phyloP scores from a whole-genome alignment of 2,888 invertebrate genomes.

The Philaethria dido region DNA sequence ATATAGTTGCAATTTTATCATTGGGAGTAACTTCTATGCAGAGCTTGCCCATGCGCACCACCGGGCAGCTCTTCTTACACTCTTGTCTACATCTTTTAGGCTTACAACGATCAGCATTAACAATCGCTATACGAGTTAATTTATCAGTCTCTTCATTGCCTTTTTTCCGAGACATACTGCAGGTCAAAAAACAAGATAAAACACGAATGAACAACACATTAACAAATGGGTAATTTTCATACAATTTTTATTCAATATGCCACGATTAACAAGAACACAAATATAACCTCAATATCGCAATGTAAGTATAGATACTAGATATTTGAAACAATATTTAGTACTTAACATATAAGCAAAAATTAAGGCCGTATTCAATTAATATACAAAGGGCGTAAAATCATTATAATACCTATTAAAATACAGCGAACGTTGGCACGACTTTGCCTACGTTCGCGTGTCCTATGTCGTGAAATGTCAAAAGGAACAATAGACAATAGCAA shows the following conservation, averaged over 20 bases:
- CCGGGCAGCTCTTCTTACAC: slow-evolving; percentile 99
- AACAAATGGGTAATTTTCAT: slow-evolving; percentile 47
- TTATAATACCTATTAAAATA: slow-evolving; percentile 69
- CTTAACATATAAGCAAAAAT: slow-evolving; percentile 36
- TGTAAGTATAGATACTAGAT: slow-evolving; percentile 38
- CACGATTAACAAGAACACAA: slow-evolving; percentile 51
- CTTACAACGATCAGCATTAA: slow-evolving; percentile 98
- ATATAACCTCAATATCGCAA: slow-evolving; percentile 71
- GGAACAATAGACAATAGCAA: slow-evolving; percentile 55
- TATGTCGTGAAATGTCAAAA: slow-evolving; percentile 77
- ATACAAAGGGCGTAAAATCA: slow-evolving; percentile 41
- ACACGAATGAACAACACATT: slow-evolving; percentile 38
- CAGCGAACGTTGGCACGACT: slow-evolving; percentile 73
- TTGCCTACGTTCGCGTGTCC: slow-evolving; percentile 81
- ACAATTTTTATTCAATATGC: slow-evolving; percentile 66
- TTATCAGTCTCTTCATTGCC: slow-evolving; percentile 93
- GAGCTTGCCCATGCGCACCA: slow-evolving; percentile 99
- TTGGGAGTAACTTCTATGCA: slow-evolving; percentile 99
- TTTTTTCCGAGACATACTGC: slow-evolving; percentile 85
- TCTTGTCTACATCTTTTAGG: slow-evolving; percentile 99
- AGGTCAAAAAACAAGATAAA: slow-evolving; percentile 46
- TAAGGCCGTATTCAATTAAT: slow-evolving; percentile 26
- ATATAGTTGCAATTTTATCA: slow-evolving; percentile 98
- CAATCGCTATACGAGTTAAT: slow-evolving; percentile 98
- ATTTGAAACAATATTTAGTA: slow-evolving; percentile 39